Base-by-base conservation (phyloP, 2,888 invertebrate species). In the Diadegma fenestrale region DNA sequence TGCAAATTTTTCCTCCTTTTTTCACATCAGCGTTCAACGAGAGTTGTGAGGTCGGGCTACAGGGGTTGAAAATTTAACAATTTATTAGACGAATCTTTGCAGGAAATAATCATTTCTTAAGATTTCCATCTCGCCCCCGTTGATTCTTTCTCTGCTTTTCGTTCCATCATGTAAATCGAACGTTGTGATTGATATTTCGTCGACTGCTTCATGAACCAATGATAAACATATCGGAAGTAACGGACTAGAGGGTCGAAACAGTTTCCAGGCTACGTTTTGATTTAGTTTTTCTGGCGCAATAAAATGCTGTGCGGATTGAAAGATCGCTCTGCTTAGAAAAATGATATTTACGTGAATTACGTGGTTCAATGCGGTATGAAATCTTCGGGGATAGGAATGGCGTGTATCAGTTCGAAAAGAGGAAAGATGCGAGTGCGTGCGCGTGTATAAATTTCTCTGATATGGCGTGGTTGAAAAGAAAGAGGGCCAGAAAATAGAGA, bases 381-480 rank as follows among this genome's bases (percentile, higher is more conserved):
- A 58, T 73, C 26, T 73, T 48, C 45, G 30, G 76, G 63, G 58
- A 79, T 83, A 68, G 80, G 69, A 84, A 73, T 69, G 54, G 68
- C 22, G 64, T 26, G 19, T 64, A 63, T n/a, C n/a, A 43, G 61
- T 19, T 45, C 14, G 66, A 64, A 79, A 71, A 58, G 43, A 71
- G 75, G 63, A 54, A 7, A 75, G 77, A 71, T 51, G 54, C 33
- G 76, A 80, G 75, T 85, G 86, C 86, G 86, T 84, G 86, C 8
- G 86, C 8, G 37, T 80, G 69, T 78, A 45, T 81, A 76, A 81
- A 81, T 76, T 69, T 69, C 66, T 33, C 45, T 17, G 30, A 54
- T n/a, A n/a, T 64, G 54, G 54, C 19, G 58, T 63, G 84, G 73
- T 64, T 72, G 41, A 75, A 72, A 82, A 77, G 17, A 64, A 33